Conservation (phyloP, 92 coral and sea anemone species). For the Heliopora coerulea region DNA sequence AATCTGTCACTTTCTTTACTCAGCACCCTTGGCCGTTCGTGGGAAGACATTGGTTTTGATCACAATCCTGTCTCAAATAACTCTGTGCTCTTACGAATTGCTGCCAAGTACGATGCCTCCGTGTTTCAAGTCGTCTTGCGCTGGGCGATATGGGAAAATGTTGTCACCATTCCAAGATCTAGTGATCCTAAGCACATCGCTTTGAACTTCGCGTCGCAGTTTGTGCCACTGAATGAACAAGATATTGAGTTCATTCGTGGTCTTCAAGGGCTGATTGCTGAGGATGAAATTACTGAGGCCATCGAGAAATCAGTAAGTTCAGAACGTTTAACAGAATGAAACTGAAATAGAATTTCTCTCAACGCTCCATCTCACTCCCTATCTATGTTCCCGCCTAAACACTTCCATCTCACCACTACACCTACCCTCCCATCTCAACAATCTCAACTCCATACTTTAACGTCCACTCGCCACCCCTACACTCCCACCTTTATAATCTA, state of each 20-base stretch:
- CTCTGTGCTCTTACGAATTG: slow-evolving; percentile 66
- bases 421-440: no score
- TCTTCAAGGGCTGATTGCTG: slow-evolving; percentile 69
- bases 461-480: no score
- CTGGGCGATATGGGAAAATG: slow-evolving; percentile 84
- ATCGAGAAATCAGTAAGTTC: slow-evolving; percentile 24
- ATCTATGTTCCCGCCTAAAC: no score
- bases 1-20: neutral
- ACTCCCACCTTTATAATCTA: no score
- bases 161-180: slow-evolving; percentile 77
- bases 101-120: slow-evolving; percentile 72
- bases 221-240: slow-evolving; percentile 59
- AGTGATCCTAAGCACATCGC: slow-evolving; percentile 82
- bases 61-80: slow-evolving; percentile 73
- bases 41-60: slow-evolving; percentile 71
- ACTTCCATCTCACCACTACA: no score
- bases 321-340: no score
- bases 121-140: slow-evolving; percentile 76
- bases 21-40: slow-evolving; percentile 85
- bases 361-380: no score
- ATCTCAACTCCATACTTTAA: no score
- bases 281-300: slow-evolving; percentile 52
- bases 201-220: slow-evolving; percentile 78
- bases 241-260: slow-evolving; percentile 53
- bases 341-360: no score